Conservation (phyloP, 2,113 vertebrate species). For the Caranx melampygus region DNA sequence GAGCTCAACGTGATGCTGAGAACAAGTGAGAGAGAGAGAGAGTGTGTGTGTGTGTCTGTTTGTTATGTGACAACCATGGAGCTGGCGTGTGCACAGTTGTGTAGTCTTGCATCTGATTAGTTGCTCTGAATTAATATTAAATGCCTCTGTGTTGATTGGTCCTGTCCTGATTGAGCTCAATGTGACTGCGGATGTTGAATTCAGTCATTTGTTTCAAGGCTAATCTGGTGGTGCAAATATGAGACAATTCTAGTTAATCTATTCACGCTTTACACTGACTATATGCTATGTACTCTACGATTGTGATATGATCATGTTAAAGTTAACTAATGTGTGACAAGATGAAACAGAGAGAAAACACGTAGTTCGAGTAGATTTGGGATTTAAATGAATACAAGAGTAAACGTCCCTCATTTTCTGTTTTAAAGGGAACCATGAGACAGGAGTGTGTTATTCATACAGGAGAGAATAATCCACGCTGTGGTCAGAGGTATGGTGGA, state of each 20-base stretch:
- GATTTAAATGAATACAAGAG: neutral
- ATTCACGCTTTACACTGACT: slow-evolving; percentile 1
- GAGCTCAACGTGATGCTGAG: slow-evolving; percentile 22
- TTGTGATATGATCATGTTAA: neutral
- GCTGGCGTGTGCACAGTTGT: slow-evolving; percentile 5
- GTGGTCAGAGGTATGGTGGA: neutral
- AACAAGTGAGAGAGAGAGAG: neutral
- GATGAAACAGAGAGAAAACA: neutral
- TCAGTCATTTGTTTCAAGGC: slow-evolving; percentile 14
- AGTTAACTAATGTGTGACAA: neutral
- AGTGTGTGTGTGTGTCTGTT: slow-evolving; percentile 3
- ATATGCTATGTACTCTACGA: neutral
- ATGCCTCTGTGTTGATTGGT: slow-evolving; percentile 12
- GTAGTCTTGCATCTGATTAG: slow-evolving; percentile 12
- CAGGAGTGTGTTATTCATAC: neutral
- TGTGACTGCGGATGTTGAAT: slow-evolving; percentile 19
- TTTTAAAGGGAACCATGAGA: neutral
- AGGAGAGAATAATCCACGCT: neutral
- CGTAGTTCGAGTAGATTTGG: neutral
- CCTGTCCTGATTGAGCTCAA: slow-evolving; percentile 15
- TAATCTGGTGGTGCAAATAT: slow-evolving; percentile 26
- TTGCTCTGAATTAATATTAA: slow-evolving; percentile 21
- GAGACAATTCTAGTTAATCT: neutral
- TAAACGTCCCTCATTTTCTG: neutral
- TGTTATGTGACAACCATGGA: slow-evolving; percentile 10